Conservation (phyloP, 2,113 vertebrate genomes). For the Felis catus region F.catus_Fca126_mat1.0 CM031419.1:100616001-100616500, state of each 20-base stretch:
- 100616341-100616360: too few species aligned
- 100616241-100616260: not conserved
- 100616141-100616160: not conserved
- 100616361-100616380: not conserved
- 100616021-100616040: fast-evolving
- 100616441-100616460: not conserved
- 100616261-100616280: not conserved
- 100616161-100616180: not conserved
- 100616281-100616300: not conserved
- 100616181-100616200: not conserved
- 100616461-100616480: not conserved
- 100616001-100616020: too few species aligned
- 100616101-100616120: not conserved
- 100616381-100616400: not conserved
- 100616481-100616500: not conserved
- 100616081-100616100: not conserved
- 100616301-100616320: not conserved
- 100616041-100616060: fast-evolving
- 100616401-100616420: not conserved
- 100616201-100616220: not conserved
- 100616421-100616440: not conserved
- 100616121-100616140: not conserved
- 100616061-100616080: not conserved
- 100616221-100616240: not conserved
- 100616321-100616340: not conserved